Percentiles rank a stretch among this genome's conserved stretches.
Evolutionary conservation across 2,113 vertebrate genomes (phyloP).

Genomic region (Oreochromis tanganicae): DNA sequence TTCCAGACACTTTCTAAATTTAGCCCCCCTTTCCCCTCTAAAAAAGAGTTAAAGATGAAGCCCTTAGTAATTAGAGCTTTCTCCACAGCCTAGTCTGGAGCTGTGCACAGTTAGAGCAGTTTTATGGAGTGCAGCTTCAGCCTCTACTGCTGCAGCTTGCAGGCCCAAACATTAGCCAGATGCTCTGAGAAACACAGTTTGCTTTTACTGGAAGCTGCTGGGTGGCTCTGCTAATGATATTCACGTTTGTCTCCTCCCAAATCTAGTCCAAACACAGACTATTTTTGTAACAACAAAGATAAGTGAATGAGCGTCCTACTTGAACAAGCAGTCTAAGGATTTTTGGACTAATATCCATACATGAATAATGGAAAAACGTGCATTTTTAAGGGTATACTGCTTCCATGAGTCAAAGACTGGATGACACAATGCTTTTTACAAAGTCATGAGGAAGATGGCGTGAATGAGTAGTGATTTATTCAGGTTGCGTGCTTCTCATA

Average conservation of each 20-base stretch:
- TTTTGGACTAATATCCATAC: neutral
- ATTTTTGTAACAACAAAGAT: neutral
- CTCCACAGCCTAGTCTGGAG: slow-evolving; percentile 6
- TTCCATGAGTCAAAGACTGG: neutral
- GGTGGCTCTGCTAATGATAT: slow-evolving; percentile 3
- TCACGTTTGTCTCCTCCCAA: neutral
- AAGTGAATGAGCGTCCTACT: neutral
- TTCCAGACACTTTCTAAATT: slow-evolving; percentile 57
- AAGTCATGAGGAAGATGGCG: neutral
- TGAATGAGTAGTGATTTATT: neutral
- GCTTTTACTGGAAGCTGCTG: slow-evolving; percentile 1
- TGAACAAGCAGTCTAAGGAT: neutral
- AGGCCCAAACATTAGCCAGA: neutral
- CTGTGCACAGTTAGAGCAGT: slow-evolving; percentile 32
- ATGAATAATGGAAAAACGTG: neutral
- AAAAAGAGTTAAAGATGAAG: slow-evolving; percentile 27
- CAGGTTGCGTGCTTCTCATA: neutral
- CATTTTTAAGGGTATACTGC: neutral
- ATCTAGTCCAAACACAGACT: neutral
- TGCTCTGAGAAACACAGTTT: neutral
- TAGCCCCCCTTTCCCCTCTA: slow-evolving; percentile 6
- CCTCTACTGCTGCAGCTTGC: neutral
- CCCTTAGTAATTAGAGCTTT: slow-evolving; percentile 61
- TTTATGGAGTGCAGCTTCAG: slow-evolving; percentile 36
- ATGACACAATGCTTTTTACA: neutral